Evolutionary conservation across 2,113 vertebrate species (phyloP), one percentile per base, ranked within the genome.

Genomic region (Apaloderma vittatum): DNA sequence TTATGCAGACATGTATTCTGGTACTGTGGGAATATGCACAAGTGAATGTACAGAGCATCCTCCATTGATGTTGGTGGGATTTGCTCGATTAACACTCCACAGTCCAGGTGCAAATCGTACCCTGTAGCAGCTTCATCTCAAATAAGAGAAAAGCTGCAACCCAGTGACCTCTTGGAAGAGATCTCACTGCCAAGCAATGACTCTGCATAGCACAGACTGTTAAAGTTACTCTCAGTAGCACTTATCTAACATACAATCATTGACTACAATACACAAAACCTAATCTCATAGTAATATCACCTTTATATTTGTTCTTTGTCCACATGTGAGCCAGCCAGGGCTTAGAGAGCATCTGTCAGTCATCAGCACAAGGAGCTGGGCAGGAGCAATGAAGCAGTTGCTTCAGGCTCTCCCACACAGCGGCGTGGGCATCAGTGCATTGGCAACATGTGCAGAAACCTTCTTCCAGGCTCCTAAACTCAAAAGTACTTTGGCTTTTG

Each of bases 1-100:
- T 96, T 92, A 94, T 93, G 76, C 76, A 94, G 88, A 86, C 82
- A 76, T 84, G 34, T 15, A 86, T 54, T 62, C 68, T 82, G 63
- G 46, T 43, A 54, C 51, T 61, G 59, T 32, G 73, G 83, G 73
- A 83, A 82, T 81, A 87, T 5, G 74, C 65, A 55, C 37, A 86
- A 93, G 85, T 81, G 86, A 91, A 87, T 3, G 24, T 66, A 90
- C 48, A 19, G 67, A 95, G 87, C 46, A 54, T 86, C 49, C 94
- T 73, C 70, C 76, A 73, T 37, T 73, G 89, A 94, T 86, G n/a
- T 6, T 40, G 94, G 88, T 30, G 72, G 87, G 70, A 96, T 52
- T 62, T 48, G 34, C 65, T 92, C n/a, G 19, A 94, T 68, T 73
- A 48, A 65, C 76, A 80, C 68, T 79, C 88, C 71, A 45, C 9